These are phyloP conservation scores for Melanostoma scalare DNA, from an alignment of 2,888 invertebrate species.

Conservation along the genomic window DNA sequence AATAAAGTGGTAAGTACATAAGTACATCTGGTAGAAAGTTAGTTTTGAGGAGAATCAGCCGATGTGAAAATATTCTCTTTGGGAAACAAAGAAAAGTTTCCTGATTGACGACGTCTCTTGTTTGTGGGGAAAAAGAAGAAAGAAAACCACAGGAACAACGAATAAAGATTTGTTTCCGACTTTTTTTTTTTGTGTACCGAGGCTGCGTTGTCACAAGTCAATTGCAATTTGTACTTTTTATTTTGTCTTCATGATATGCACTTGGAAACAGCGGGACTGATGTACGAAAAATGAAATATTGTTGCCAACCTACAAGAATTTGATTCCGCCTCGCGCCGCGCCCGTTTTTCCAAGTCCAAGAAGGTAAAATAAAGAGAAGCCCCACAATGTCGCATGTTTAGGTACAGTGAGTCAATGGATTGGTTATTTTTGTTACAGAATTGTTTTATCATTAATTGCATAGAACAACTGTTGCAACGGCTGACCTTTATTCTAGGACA, in stretches of 20 bases:
- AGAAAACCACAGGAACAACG: conserved; percentile 40
- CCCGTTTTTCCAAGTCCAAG: conserved; percentile 26
- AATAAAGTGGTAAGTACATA: background rate
- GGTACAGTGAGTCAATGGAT: conserved; percentile 49
- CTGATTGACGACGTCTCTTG: conserved; percentile 35
- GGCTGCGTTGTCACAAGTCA: conserved; percentile 69
- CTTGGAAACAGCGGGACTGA: conserved; percentile 64
- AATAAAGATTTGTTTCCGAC: conserved; percentile 50
- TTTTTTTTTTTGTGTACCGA: conserved; percentile 46
- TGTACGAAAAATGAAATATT: conserved; percentile 62
- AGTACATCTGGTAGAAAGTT: conserved; percentile 1
- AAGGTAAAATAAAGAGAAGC: conserved; percentile 55
- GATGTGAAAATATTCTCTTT: conserved; percentile 17
- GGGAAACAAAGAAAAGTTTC: conserved; percentile 50
- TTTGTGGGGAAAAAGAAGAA: background rate
- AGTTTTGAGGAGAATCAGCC: conserved; percentile 37
- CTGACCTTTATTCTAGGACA: no score
- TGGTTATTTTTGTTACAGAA: background rate
- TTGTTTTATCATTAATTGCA: no score
- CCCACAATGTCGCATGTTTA: conserved; percentile 64
- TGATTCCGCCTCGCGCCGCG: conserved; percentile 12
- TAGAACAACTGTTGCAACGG: no score
- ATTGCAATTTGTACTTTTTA: conserved; percentile 60
- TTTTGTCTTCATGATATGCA: conserved; percentile 51
- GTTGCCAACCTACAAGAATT: conserved; percentile 65